Percentiles rank a stretch among this genome's conserved stretches.
phyloP scores from a whole-genome alignment of 2,888 invertebrate species.

The Hypomecis atomaria region DNA sequence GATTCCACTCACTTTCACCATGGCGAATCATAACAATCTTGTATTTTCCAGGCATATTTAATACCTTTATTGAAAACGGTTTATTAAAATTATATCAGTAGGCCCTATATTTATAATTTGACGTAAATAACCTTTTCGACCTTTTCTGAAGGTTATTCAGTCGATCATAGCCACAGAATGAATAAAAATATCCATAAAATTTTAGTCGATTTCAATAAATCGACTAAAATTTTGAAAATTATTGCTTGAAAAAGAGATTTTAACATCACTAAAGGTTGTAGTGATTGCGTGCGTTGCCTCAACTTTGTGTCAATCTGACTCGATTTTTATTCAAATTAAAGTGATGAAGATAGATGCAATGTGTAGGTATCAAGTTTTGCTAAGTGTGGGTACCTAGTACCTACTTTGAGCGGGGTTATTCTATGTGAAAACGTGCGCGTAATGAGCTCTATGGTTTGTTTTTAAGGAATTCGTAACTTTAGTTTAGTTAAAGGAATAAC shows the following conservation, averaged over 20 bases:
- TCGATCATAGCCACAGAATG: not conserved
- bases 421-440: no score
- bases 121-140: constrained; percentile 65
- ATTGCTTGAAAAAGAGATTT: not conserved
- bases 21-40: constrained; percentile 90
- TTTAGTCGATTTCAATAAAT: not conserved
- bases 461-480: no score
- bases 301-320: no score
- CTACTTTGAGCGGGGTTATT: no score
- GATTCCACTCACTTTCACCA: constrained; percentile 91
- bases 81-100: constrained; percentile 40
- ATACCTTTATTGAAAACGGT: constrained; percentile 21
- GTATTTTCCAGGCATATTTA: constrained; percentile 77
- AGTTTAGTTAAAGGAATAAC: no score
- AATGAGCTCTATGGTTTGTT: no score
- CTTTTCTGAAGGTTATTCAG: constrained; percentile 46
- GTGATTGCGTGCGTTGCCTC: no score
- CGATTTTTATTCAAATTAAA: no score
- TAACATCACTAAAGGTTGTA: not conserved
- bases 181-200: no score
- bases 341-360: no score
- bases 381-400: no score
- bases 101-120: constrained; percentile 35
- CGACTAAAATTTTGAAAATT: not conserved
- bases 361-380: no score